Percentiles rank a stretch among this genome's conserved stretches.
Evolutionary conservation across 2,888 invertebrate genomes (phyloP).

Genomic region (Neoaliturus tenellus): DNA sequence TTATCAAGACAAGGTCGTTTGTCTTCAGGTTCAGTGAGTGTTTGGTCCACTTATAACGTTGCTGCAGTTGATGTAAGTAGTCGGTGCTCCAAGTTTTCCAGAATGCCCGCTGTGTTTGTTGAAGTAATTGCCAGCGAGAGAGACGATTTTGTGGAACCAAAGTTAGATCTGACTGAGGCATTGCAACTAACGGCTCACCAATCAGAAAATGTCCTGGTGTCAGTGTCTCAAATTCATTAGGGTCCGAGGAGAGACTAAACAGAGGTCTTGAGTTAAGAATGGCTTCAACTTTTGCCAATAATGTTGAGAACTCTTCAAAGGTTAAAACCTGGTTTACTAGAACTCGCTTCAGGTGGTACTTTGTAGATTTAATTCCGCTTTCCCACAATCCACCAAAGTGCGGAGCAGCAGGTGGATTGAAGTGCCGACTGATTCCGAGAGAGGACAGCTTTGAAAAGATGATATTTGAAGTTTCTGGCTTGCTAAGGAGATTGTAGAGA

Average conservation of each 20-base stretch:
- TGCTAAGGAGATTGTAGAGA: background rate
- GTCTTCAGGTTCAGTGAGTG: conserved; percentile 56
- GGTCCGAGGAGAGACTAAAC: conserved; percentile 41
- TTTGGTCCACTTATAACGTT: conserved; percentile 66
- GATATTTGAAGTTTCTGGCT: background rate
- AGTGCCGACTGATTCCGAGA: conserved; percentile 55
- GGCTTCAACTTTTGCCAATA: conserved; percentile 68
- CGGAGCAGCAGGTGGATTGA: conserved; percentile 66
- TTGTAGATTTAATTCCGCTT: conserved; percentile 68
- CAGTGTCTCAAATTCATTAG: conserved; percentile 4
- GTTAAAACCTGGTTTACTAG: conserved; percentile 65
- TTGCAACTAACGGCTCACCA: background rate
- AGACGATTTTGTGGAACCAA: conserved; percentile 58
- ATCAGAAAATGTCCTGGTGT: conserved; percentile 39
- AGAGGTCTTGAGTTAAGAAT: conserved; percentile 69
- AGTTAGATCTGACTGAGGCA: background rate
- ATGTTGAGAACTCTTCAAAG: conserved; percentile 69
- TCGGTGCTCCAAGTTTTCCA: conserved; percentile 67
- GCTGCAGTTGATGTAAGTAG: conserved; percentile 66
- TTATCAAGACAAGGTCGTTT: conserved; percentile 66
- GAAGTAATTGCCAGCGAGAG: conserved; percentile 65
- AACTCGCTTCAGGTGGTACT: conserved; percentile 68
- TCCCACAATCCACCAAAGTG: conserved; percentile 70
- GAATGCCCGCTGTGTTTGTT: conserved; percentile 64
- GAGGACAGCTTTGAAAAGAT: conserved; percentile 67